Evolutionary conservation across 2,888 invertebrate genomes (phyloP), one percentile per base, ranked within the genome.

Genomic region (Temnothorax unifasciatus): DNA sequence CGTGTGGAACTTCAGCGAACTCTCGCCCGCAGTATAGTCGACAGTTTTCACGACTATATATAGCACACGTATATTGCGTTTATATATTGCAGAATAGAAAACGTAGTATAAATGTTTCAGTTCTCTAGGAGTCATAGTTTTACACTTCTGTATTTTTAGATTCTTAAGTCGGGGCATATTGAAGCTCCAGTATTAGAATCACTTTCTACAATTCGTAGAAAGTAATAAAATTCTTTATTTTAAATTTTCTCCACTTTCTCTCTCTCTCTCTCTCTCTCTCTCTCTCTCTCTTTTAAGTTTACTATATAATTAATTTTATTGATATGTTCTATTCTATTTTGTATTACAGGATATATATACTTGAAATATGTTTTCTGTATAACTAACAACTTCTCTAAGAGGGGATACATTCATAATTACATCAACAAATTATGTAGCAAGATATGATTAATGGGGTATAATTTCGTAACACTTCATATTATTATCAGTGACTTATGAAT

Each of bases 401-500:
- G 29, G n/a, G 0, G 0, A 1, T 47, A 25, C 5, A 73, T 73
- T 73, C 5, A n/a, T 41, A 73, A 21, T 44, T n/a, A 3, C n/a
- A n/a, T 47, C 9, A 15, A n/a, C 8, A n/a, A 63, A 21, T 44
- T 3, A 5, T 61, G 3, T 13, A 25, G 29, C 44, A 29, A 15
- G 29, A 6, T 25, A 29, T 5, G 6, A 0, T n/a, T 74, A 74
- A 47, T 8, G 15, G 18, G 3, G 0, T 8, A 44, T 44, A 74
- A 63, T 63, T 61, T 57, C 11, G 25, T 41, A 47, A 63, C 11
- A 44, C 2, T 63, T 61, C 3, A 13, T 15, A 63, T 44, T 25
- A 11, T n/a, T 34, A n/a, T 15, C 21, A 41, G 61, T 63, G 15
- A 41, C 15, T 34, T 21, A 41, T 75, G 34, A 75, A 75, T 75